Evolutionary conservation across 2,113 vertebrate species (phyloP).

Genomic region (Morone chrysops): DNA sequence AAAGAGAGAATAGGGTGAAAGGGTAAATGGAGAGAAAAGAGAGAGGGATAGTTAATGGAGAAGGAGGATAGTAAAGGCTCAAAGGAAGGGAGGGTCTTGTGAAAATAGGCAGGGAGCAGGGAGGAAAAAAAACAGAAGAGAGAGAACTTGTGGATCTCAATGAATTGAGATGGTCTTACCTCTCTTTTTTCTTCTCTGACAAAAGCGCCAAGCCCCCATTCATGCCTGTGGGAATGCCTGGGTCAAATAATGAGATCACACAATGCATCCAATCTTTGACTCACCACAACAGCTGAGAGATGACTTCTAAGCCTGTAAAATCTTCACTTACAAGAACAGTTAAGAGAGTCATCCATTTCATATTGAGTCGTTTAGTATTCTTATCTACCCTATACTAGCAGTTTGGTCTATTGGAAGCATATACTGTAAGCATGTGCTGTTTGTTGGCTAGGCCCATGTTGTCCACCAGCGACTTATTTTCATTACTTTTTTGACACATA

Average conservation of each 20-base stretch:
- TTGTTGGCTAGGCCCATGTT: not conserved
- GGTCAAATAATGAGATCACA: slow-evolving; percentile 30
- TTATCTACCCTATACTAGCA: slow-evolving; percentile 2
- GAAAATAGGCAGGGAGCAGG: slow-evolving; percentile 1
- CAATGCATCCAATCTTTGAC: not conserved
- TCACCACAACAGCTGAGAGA: slow-evolving; percentile 6
- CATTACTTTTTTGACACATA: slow-evolving; percentile 2
- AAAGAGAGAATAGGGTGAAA: slow-evolving; percentile 48
- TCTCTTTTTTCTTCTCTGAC: slow-evolving; percentile 13
- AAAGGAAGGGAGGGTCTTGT: slow-evolving; percentile 6
- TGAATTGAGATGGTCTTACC: slow-evolving; percentile 11
- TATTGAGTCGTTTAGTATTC: slow-evolving; percentile 12
- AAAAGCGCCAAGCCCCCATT: slow-evolving; percentile 23
- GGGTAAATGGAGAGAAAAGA: slow-evolving; percentile 50
- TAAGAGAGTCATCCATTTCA: not conserved
- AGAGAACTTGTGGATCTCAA: slow-evolving; percentile 3
- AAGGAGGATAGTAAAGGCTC: slow-evolving; percentile 37
- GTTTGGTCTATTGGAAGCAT: not conserved
- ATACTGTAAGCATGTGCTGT: not conserved
- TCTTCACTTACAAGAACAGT: slow-evolving; percentile 10
- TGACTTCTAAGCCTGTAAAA: slow-evolving; percentile 19
- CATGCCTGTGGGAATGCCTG: slow-evolving; percentile 20
- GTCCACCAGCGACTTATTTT: not conserved
- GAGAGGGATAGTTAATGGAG: slow-evolving; percentile 46
- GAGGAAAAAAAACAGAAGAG: not conserved